Evolutionary conservation across 2,888 invertebrate species (phyloP), one percentile per base, ranked within the genome.

Genomic region (Carterocephalus palaemon): DNA sequence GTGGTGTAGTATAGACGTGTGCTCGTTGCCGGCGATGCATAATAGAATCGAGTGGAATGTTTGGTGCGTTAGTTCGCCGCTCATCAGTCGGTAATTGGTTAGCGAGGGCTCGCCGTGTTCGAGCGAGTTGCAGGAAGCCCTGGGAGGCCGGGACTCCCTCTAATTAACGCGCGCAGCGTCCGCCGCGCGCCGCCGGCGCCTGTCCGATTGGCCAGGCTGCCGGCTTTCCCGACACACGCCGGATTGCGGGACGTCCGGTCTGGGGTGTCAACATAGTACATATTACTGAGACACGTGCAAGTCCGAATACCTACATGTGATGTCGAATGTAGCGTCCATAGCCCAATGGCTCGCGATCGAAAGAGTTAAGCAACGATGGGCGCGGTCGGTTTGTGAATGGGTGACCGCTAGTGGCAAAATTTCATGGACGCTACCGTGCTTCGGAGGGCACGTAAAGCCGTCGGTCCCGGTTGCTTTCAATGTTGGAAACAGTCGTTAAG

Each of bases 11-110:
- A 12, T 28, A 28, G 22, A 22, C 16, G 41, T 32, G 45, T 24
- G 46, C 31, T n/a, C n/a, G n/a, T n/a, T n/a, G 28, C 68, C 68
- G 69, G 61, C 65, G 70, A 64, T 70, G 70, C 72, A 70, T 75
- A 74, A 72, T 76, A 65, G 67, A 73, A 75, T 70, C 67, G 70
- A 75, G 69, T 75, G 73, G 48, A 47, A 56, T 59, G 70, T 77
- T 73, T 74, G 70, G 69, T 70, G 70, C 72, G 67, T 70, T n/a
- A n/a, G 69, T 65, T 69, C 66, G 55, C 57, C 72, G 73, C 75
- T 75, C 76, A 78, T 81, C 76, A 70, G 70, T 59, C 75, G 73
- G 74, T 83, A 84, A 83, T 83, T 85, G 82, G 82, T 76, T 74
- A 61, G 70, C 69, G 64, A 68, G 65, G 62, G 65, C n/a, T n/a